These are phyloP conservation scores for Drosophila albomicans DNA, from an alignment of 1,140 invertebrate species.

Conservation along the genomic window DNA sequence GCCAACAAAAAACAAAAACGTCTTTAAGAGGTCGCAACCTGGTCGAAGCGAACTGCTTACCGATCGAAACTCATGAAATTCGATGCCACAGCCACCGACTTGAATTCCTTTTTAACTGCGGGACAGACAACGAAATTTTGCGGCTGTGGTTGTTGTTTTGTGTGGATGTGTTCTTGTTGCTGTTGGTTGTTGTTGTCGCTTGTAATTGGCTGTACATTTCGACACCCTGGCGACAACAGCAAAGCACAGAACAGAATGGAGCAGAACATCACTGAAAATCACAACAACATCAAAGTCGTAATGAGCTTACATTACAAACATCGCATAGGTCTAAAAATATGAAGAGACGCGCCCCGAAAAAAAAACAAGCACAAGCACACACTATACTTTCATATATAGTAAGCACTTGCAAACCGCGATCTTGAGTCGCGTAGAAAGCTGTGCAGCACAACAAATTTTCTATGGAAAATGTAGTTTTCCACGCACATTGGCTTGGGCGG, in stretches of 20 bases:
- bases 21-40: constrained; percentile 73
- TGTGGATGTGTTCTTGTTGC: constrained; percentile 46
- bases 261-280: constrained; percentile 31
- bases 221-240: constrained; percentile 79
- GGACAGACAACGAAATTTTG: constrained; percentile 40
- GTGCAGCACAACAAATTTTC: constrained; percentile 24
- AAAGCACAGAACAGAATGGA: constrained; percentile 39
- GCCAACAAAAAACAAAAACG: too few species aligned
- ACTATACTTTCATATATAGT: not conserved
- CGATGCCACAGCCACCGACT: constrained; percentile 71
- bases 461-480: constrained; percentile 40
- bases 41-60: constrained; percentile 11
- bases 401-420: constrained; percentile 2
- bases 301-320: constrained; percentile 75
- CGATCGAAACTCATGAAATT: constrained; percentile 73
- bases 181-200: constrained; percentile 63
- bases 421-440: constrained; percentile 31
- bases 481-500: constrained; percentile 38
- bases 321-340: constrained; percentile 42
- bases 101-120: constrained; percentile 74
- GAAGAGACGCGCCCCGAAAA: constrained; percentile 46
- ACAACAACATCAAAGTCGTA: constrained; percentile 55
- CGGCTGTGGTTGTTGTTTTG: constrained; percentile 18
- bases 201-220: constrained; percentile 83
- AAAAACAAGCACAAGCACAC: constrained; percentile 22